Conservation (phyloP, 2,113 vertebrate genomes). For the Salvelinus fontinalis region DNA sequence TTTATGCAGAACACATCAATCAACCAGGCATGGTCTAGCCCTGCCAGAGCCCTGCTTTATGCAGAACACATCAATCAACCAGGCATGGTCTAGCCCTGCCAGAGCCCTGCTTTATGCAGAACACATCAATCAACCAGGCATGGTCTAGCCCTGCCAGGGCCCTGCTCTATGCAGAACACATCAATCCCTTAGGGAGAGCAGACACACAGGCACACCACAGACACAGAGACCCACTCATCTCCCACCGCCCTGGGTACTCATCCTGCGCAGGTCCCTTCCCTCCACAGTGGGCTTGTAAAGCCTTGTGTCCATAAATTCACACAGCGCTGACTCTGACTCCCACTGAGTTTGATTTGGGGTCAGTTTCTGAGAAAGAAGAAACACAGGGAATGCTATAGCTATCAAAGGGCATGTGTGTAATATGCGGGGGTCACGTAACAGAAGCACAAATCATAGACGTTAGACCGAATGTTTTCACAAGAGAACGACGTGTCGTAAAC, state of each 20-base stretch:
- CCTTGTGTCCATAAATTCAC: neutral
- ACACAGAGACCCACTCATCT: neutral
- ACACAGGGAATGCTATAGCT: neutral
- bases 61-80: no score
- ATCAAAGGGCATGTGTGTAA: neutral
- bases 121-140: no score
- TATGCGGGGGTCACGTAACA: neutral
- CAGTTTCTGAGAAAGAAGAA: neutral
- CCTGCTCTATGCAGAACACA: no score
- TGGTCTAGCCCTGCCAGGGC: no score
- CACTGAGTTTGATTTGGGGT: neutral
- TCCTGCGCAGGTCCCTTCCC: neutral
- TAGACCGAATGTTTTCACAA: neutral
- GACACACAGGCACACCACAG: neutral
- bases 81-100: no score
- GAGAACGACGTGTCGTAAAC: neutral
- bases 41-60: no score
- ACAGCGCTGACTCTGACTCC: neutral
- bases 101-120: no score
- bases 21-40: no score
- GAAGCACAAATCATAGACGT: neutral
- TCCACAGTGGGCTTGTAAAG: neutral
- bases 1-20: no score
- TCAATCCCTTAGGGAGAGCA: no score
- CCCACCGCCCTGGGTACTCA: neutral